Evolutionary conservation across 2,113 vertebrate genomes (phyloP).

Genomic region (Beaufortia kweichowensis): DNA sequence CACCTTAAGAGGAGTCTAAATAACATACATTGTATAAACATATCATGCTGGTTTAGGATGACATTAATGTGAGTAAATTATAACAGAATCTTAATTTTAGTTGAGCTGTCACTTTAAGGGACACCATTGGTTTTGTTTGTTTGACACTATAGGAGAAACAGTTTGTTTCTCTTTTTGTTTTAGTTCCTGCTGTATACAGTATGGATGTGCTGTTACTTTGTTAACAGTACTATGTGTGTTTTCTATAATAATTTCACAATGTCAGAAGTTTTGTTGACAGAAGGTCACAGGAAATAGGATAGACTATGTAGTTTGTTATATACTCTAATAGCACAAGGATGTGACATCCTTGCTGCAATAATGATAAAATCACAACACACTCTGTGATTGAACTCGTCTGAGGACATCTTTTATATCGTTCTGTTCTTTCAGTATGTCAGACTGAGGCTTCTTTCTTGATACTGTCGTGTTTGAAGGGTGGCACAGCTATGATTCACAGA

Average conservation of each 20-base stretch:
- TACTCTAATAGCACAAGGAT: neutral
- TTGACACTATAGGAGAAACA: too few relatives aligned
- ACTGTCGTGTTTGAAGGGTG: slow-evolving; percentile 20
- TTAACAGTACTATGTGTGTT: too few relatives aligned
- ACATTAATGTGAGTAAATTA: too few relatives aligned
- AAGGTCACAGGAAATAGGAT: neutral
- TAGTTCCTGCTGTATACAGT: too few relatives aligned
- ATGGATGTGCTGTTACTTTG: too few relatives aligned
- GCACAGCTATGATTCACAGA: slow-evolving; percentile 26
- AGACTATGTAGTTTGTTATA: neutral
- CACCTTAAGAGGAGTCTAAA: too few relatives aligned
- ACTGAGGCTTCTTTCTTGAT: slow-evolving; percentile 5
- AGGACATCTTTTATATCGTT: slow-evolving; percentile 12
- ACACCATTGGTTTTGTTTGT: too few relatives aligned
- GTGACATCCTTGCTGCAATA: neutral
- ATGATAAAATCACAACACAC: neutral
- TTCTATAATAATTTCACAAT: neutral
- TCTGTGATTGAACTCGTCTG: slow-evolving; percentile 6
- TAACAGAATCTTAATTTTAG: too few relatives aligned
- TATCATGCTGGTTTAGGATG: too few relatives aligned
- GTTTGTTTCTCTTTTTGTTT: too few relatives aligned
- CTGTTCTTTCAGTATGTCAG: slow-evolving; percentile 2
- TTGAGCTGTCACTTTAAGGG: too few relatives aligned
- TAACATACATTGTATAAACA: too few relatives aligned
- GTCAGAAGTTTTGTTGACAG: neutral